Evolutionary conservation across 2,113 vertebrate species (phyloP), one percentile per base, ranked within the genome.

Genomic region (Ardeotis arabs): DNA sequence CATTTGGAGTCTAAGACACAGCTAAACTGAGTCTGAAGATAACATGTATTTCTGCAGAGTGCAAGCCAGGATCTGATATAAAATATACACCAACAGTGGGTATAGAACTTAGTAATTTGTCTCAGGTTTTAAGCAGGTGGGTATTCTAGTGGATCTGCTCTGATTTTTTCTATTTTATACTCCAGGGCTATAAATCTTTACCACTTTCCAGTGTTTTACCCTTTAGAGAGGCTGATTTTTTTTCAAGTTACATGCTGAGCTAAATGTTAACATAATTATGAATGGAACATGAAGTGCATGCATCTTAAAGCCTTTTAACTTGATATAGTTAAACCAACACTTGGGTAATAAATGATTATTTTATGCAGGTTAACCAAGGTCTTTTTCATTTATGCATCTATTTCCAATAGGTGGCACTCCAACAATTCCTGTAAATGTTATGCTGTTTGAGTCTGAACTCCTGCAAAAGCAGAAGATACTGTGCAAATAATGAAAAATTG

Each of bases 391-490:
- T 74, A 23, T 52, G 33, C 24, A 8, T 74, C 7, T 60, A 12
- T 81, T 93, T 90, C 79, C 96, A 84, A 60, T 81, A 95, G 92
- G 60, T 96, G 95, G 76, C 90, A 70, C 68, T 94, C 88, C 50
- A 90, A 23, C 63, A 94, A 52, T 74, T 95, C 81, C 75, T 81
- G 52, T 83, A 37, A 87, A 50, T 29, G 7, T 49, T 77, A 31
- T 0, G 1, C 47, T 53, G 4, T 35, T 73, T 31, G 14, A 84
- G 15, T n/a, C n/a, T 49, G 56, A 67, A 37, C 16, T 67, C 41
- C n/a, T 60, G 37, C 6, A 60, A 90, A 95, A 74, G 27, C 21
- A 69, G 31, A 91, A 7, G 11, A 45, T 3, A 45, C 44, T 52
- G 20, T 56, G 55, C 62, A 88, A 93, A 88, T 67, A 88, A 66